Conservation (phyloP, 2,797 vertebrate species). For the Anguilla pacifica region DNA sequence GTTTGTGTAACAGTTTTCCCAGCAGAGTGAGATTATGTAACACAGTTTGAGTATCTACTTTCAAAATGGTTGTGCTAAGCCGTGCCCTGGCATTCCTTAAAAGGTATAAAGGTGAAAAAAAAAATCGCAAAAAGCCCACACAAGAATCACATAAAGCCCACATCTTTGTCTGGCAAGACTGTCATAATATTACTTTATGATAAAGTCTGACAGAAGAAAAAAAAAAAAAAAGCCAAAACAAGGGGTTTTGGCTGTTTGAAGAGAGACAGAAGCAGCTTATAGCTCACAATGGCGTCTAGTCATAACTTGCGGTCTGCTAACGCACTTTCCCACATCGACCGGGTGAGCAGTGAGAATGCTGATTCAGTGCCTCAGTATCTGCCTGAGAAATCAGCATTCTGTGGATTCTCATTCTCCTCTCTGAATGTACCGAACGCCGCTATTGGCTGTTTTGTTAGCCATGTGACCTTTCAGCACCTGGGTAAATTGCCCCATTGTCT, state of each 20-base stretch:
- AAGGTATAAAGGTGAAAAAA: not conserved
- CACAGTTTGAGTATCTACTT: not conserved
- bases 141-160: not conserved
- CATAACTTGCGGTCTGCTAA: not conserved
- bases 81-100: not conserved
- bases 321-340: not conserved
- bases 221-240: too few species aligned
- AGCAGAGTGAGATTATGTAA: not conserved
- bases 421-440: not conserved
- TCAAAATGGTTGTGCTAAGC: too few species aligned
- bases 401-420: not conserved
- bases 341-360: not conserved
- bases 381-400: not conserved
- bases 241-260: not conserved
- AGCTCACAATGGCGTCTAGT: not conserved
- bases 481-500: not conserved
- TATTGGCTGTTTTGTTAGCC: not conserved
- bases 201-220: not conserved
- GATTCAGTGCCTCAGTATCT: not conserved
- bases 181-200: not conserved
- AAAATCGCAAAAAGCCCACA: not conserved
- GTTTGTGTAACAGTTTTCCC: not conserved
- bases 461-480: not conserved
- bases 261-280: not conserved
- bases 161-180: not conserved